These are phyloP conservation scores for Notarius quadriscutis DNA, from an alignment of 2,113 vertebrate genomes.

Conservation along the genomic window DNA sequence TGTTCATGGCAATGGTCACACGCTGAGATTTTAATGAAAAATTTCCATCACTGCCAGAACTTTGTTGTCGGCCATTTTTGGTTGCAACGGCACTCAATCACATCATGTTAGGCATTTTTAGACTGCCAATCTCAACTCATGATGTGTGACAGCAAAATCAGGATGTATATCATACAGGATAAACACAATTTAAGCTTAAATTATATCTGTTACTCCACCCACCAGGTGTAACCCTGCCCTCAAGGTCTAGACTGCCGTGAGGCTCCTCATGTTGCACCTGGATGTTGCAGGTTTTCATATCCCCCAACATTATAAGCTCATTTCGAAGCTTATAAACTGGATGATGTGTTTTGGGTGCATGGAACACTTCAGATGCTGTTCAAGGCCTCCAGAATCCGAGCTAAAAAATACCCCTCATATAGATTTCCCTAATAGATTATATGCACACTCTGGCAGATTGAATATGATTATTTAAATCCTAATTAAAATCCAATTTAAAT, in stretches of 20 bases:
- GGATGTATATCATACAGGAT: not conserved
- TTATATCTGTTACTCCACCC: not conserved
- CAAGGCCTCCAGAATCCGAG: not conserved
- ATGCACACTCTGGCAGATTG: not conserved
- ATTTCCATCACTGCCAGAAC: no score
- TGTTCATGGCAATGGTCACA: not conserved
- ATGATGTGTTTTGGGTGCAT: not conserved
- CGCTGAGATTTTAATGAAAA: no score
- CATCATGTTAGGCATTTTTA: no score
- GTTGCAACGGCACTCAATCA: no score
- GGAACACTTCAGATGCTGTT: not conserved
- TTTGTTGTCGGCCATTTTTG: no score
- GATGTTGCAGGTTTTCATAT: not conserved
- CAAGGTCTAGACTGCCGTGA: not conserved
- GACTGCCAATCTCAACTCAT: no score
- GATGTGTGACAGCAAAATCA: not conserved
- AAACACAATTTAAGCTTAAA: not conserved
- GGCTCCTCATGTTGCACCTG: not conserved
- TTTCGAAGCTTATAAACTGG: not conserved
- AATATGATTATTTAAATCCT: slow-evolving; percentile 25
- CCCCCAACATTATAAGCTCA: not conserved
- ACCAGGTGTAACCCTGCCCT: not conserved
- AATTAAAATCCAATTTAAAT: slow-evolving; percentile 26
- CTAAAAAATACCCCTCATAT: not conserved
- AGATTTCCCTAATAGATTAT: not conserved